These are phyloP conservation scores for Andrena bicolor DNA, from an alignment of 2,888 invertebrate species.

Conservation along the genomic window DNA sequence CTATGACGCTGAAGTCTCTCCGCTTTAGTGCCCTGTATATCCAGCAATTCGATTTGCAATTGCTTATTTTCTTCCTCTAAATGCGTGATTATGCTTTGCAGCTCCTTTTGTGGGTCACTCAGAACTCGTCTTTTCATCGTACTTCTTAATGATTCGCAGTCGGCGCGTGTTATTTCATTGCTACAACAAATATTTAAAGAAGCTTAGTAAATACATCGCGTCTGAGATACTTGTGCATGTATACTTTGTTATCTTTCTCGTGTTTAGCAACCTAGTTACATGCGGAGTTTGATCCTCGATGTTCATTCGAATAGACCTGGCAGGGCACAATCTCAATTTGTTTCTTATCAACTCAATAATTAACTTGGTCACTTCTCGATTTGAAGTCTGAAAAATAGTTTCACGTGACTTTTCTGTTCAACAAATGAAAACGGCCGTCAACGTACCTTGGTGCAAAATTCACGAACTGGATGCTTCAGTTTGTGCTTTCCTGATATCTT, in stretches of 20 bases:
- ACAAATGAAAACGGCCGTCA: conserved; percentile 20
- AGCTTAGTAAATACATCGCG: neutral
- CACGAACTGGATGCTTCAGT: conserved; percentile 88
- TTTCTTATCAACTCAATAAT: conserved; percentile 82
- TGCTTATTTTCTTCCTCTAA: conserved; percentile 89
- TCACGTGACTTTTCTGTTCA: neutral
- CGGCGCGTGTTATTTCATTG: conserved; percentile 75
- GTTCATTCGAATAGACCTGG: conserved; percentile 73
- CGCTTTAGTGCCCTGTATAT: conserved; percentile 80
- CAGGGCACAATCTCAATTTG: conserved; percentile 82
- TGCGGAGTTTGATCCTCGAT: conserved; percentile 74
- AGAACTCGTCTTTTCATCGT: conserved; percentile 80
- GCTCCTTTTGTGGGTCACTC: conserved; percentile 87
- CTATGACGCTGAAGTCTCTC: conserved; percentile 88
- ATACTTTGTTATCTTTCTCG: conserved; percentile 48
- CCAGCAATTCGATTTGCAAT: conserved; percentile 81
- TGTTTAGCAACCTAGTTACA: conserved; percentile 58
- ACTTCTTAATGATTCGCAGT: conserved; percentile 78
- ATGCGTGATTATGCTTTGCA: conserved; percentile 90
- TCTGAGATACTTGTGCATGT: neutral
- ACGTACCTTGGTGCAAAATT: conserved; percentile 87
- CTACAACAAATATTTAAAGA: conserved; percentile 54
- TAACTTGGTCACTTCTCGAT: conserved; percentile 81
- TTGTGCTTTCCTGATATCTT: conserved; percentile 88
- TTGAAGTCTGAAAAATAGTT: conserved; percentile 77